These are phyloP conservation scores for Acipenser transmontanus DNA, from an alignment of 2,797 vertebrate genomes.

Conservation along the genomic window DNA sequence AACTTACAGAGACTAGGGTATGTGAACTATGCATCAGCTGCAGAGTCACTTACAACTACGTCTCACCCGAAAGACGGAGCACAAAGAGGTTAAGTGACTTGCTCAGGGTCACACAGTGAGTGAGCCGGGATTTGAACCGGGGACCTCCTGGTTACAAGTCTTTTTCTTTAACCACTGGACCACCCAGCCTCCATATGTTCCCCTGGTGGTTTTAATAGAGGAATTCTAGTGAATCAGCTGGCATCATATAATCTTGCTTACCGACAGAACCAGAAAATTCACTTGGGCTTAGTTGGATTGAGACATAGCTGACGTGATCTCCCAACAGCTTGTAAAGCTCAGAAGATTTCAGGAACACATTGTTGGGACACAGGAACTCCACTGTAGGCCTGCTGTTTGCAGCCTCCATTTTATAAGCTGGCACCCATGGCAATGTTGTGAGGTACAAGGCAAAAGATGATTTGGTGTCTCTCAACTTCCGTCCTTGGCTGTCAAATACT, in stretches of 20 bases:
- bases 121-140: no score
- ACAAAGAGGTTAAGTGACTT: no score
- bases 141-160: no score
- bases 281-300: conserved; percentile 38
- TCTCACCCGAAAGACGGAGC: no score
- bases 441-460: conserved; percentile 60
- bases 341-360: conserved; percentile 47
- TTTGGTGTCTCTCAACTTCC: conserved; percentile 27
- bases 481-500: conserved; percentile 47
- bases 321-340: conserved; percentile 51
- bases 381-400: conserved; percentile 20
- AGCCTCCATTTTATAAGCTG: conserved; percentile 33
- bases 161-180: no score
- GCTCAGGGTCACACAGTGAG: no score
- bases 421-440: conserved; percentile 54
- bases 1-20: no score
- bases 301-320: conserved; percentile 52
- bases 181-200: no score
- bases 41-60: no score
- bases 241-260: conserved; percentile 26
- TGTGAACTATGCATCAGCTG: no score
- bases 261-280: conserved; percentile 55
- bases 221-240: no score
- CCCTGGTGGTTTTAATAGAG: no score
- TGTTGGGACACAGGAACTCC: conserved; percentile 45